Base-by-base conservation (phyloP, 2,888 invertebrate genomes). In the Chelonus formosanus region DNA sequence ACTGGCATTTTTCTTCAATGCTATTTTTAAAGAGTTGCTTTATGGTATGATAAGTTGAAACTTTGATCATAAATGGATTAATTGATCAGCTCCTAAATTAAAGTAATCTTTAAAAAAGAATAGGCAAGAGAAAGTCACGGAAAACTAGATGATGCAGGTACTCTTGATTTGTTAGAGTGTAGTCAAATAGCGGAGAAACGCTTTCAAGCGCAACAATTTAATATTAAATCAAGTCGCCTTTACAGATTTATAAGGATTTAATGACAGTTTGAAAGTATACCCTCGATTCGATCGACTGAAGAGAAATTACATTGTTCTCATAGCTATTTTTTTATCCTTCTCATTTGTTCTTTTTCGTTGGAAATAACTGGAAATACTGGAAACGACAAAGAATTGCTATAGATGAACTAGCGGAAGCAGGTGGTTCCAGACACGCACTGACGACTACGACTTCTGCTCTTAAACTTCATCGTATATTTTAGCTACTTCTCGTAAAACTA, bases 381-480 rank as follows among this genome's bases (percentile, higher is more conserved):
- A 44, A 65, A 65, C 35, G 47, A 54, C 58, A 45, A 67, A 63
- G 68, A 66, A 67, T 67, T 54, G 58, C 50, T 67, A 59, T 60
- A 63, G 54, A 59, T 55, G 48, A 36, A 60, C 8, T 70, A 76
- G 77, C 78, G 81, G 81, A 81, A 80, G 74, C 80, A 79, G 79
- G 77, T 80, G 81, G 81, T 81, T 81, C 78, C 80, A 77, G 80
- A 76, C 75, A 81, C 74, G 81, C 81, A 80, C 80, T 72, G 79
- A 47, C 78, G 79, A 73, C 70, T 67, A 72, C 69, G 67, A 60
- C 53, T 52, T 68, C 64, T 68, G 72, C 74, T 75, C 68, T 72
- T 59, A 67, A 71, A 70, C 65, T 63, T 50, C 63, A 44, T 20
- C 20, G 50, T 36, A 47, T 20, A 56, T 61, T 56, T 61, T 48